phyloP scores from a whole-genome alignment of 2,797 vertebrate genomes.

The Arrhamphus sclerolepis region DNA sequence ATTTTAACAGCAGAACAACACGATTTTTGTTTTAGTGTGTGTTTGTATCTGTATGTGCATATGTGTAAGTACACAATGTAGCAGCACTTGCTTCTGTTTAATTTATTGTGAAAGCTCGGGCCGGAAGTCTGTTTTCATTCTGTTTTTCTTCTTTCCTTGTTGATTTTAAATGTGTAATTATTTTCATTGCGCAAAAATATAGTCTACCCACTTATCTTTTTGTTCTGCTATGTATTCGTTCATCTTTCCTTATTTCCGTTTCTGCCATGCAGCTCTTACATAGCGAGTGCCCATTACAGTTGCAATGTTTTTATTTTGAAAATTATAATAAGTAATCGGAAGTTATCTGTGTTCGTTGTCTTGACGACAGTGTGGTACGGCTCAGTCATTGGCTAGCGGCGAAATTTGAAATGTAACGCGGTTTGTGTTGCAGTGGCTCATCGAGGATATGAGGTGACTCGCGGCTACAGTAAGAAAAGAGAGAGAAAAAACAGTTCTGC shows the following conservation, averaged over 20 bases:
- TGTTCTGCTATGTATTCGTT: background rate
- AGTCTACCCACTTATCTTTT: too few species aligned
- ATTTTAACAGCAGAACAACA: too few species aligned
- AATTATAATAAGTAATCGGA: background rate
- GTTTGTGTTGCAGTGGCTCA: constrained; percentile 14
- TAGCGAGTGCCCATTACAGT: background rate
- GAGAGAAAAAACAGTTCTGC: background rate
- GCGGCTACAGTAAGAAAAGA: constrained; percentile 3
- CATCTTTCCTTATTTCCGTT: too few species aligned
- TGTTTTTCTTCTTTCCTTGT: fast-evolving
- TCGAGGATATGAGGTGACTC: too few species aligned
- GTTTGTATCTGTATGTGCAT: too few species aligned
- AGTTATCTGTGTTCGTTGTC: background rate
- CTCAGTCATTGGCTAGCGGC: constrained; percentile 75
- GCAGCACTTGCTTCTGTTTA: background rate
- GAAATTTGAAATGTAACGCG: constrained; percentile 81
- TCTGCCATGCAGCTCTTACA: too few species aligned
- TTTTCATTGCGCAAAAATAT: too few species aligned
- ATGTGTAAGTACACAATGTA: too few species aligned
- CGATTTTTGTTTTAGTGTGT: too few species aligned
- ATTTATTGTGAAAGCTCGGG: constrained; percentile 36
- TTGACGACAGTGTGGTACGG: background rate
- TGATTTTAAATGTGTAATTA: background rate
- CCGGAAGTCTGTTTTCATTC: constrained; percentile 26
- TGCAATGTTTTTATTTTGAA: constrained; percentile 38